phyloP scores from a whole-genome alignment of 1,140 invertebrate species.

The Tigriopus japonicus region DNA sequence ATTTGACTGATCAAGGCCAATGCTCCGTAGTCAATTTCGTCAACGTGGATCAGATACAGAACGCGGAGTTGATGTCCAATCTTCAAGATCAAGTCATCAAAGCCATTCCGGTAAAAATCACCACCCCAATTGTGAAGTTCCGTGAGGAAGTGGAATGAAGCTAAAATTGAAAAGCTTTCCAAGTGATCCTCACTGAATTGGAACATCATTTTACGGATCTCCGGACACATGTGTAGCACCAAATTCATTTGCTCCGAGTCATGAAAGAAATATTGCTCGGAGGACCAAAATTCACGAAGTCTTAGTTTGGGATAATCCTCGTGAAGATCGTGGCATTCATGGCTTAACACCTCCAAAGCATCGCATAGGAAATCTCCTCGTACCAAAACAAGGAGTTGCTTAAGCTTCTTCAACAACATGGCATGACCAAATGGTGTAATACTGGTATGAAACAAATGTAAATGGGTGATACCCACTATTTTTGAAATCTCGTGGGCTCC shows the following conservation, averaged over 20 bases:
- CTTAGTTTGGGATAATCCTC: not conserved
- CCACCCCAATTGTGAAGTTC: slow-evolving; percentile 5
- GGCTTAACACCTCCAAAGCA: not conserved
- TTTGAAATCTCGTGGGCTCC: not conserved
- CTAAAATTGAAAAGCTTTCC: not conserved
- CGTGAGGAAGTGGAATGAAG: not conserved
- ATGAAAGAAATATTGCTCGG: slow-evolving; percentile 8
- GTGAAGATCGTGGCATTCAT: not conserved
- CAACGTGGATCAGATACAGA: slow-evolving; percentile 3
- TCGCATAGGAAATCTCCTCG: slow-evolving; percentile 6
- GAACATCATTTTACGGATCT: slow-evolving; percentile 8
- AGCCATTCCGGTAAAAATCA: not conserved
- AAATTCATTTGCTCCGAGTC: not conserved
- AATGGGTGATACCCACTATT: not conserved
- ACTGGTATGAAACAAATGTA: not conserved
- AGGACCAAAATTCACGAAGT: slow-evolving; percentile 7
- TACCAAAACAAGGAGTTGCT: not conserved
- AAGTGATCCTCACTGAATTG: not conserved
- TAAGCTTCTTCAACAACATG: too few species aligned
- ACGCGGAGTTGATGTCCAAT: not conserved
- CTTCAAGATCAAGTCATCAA: not conserved
- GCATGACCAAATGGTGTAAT: too few species aligned
- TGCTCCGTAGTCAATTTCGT: not conserved
- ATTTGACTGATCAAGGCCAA: too few species aligned
- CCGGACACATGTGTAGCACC: not conserved